Evolutionary conservation across 1,140 invertebrate genomes (phyloP).

Genomic region (Platyscapa corneri): DNA sequence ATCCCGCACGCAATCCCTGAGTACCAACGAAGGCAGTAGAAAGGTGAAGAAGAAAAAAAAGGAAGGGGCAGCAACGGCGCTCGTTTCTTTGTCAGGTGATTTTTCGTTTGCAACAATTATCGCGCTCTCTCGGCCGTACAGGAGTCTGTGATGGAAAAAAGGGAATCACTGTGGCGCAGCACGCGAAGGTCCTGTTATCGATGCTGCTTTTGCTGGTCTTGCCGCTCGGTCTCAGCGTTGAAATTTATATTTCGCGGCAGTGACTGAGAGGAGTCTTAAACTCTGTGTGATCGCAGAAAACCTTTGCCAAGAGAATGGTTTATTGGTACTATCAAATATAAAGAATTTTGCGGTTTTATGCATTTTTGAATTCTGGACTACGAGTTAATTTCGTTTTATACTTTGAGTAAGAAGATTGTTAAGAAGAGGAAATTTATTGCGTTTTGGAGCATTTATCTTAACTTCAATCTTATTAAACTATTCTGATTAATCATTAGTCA

Average conservation of each 20-base stretch:
- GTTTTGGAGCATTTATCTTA: background rate
- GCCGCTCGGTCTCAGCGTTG: background rate
- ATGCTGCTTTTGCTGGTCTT: too few relatives aligned
- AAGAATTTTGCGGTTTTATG: background rate
- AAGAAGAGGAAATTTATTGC: background rate
- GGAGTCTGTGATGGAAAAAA: conserved; percentile 2
- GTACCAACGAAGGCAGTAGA: background rate
- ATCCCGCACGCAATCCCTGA: conserved; percentile 31
- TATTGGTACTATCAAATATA: conserved; percentile 14
- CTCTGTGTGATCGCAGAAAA: background rate
- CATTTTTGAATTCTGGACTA: background rate
- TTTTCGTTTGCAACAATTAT: conserved; percentile 48
- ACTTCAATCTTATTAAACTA: background rate
- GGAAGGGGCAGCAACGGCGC: background rate
- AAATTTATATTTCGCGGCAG: conserved; percentile 30
- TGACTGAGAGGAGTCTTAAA: background rate
- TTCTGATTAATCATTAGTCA: background rate
- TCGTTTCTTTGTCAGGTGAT: conserved; percentile 31
- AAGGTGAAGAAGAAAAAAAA: background rate
- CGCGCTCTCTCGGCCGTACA: conserved; percentile 23
- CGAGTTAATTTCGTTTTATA: too few relatives aligned
- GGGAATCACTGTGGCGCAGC: background rate
- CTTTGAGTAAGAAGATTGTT: background rate
- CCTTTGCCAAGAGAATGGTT: background rate
- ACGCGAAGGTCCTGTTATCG: conserved; percentile 49